Percentiles rank a stretch among this genome's conserved stretches.
phyloP scores from a whole-genome alignment of 2,888 invertebrate genomes.

The Eupithecia tripunctaria region DNA sequence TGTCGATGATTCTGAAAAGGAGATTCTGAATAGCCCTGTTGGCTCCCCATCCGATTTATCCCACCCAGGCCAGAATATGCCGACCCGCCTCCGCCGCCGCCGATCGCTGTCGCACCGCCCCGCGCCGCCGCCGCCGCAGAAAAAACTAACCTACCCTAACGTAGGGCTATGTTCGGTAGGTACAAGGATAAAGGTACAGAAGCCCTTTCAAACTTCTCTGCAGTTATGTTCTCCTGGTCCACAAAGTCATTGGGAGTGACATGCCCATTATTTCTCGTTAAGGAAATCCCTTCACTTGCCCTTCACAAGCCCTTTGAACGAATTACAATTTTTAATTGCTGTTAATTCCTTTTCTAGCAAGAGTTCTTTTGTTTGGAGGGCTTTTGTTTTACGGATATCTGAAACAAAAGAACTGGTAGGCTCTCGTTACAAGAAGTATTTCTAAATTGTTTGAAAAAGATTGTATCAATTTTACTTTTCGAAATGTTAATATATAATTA shows the following conservation, averaged over 20 bases:
- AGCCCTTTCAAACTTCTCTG: slow-evolving; percentile 55
- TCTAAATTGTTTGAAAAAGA: not conserved
- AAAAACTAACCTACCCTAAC: slow-evolving; percentile 40
- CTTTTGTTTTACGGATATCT: slow-evolving; percentile 33
- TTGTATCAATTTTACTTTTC: not conserved
- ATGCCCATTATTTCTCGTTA: slow-evolving; percentile 83
- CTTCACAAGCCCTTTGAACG: slow-evolving; percentile 64
- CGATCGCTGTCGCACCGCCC: not conserved
- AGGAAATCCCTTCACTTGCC: slow-evolving; percentile 71
- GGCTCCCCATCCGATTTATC: not conserved
- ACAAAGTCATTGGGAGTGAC: slow-evolving; percentile 86
- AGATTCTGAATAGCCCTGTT: too few relatives aligned
- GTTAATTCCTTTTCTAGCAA: slow-evolving; percentile 52
- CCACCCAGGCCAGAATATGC: not conserved
- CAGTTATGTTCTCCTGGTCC: slow-evolving; percentile 73
- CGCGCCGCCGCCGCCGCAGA: not conserved
- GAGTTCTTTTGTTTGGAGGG: slow-evolving; percentile 22
- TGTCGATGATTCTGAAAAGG: too few relatives aligned
- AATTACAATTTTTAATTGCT: slow-evolving; percentile 67
- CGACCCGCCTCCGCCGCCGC: not conserved
- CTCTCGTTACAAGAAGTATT: not conserved
- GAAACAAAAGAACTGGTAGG: slow-evolving; percentile 15
- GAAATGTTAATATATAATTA: slow-evolving; percentile 22
- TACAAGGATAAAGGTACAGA: slow-evolving; percentile 39
- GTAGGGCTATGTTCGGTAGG: slow-evolving; percentile 41